A percentile compares a stretch with the other conserved stretches of the same genome.
Evolutionary conservation across 2,113 vertebrate genomes (phyloP).

Genomic region (Pavo muticus): DNA sequence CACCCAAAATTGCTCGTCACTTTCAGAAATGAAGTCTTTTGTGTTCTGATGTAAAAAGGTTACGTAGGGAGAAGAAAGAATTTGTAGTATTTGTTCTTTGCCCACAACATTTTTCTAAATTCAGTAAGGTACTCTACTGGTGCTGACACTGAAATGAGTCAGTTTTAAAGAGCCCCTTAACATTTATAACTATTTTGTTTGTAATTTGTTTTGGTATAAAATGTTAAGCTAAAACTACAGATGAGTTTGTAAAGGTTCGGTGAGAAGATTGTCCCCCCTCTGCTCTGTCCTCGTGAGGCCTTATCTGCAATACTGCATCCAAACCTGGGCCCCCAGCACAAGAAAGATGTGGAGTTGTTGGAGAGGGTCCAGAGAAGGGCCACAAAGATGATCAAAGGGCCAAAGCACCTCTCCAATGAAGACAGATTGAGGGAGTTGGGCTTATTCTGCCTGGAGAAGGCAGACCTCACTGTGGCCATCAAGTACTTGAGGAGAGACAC

Average conservation of each 20-base stretch:
- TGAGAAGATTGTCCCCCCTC: not conserved
- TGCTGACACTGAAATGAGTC: not conserved
- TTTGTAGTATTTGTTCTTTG: constrained; percentile 40
- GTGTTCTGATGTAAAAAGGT: not conserved
- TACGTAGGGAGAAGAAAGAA: not conserved
- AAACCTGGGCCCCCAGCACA: not conserved
- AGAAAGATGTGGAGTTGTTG: not conserved
- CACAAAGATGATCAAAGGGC: no score
- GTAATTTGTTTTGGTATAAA: not conserved
- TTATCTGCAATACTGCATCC: not conserved
- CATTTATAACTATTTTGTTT: not conserved
- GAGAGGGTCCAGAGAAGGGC: no score
- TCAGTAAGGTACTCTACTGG: not conserved
- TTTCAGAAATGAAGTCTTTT: constrained; percentile 11
- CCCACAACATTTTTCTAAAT: constrained; percentile 2
- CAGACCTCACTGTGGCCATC: not conserved
- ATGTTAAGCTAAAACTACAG: not conserved
- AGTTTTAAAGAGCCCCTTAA: not conserved
- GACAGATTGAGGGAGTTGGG: no score
- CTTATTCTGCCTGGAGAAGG: not conserved
- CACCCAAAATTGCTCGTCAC: not conserved
- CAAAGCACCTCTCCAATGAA: no score
- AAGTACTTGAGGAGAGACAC: not conserved
- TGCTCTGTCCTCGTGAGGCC: not conserved
- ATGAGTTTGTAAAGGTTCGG: not conserved